phyloP scores from a whole-genome alignment of 2,888 invertebrate species.

The Mythimna vitellina region DNA sequence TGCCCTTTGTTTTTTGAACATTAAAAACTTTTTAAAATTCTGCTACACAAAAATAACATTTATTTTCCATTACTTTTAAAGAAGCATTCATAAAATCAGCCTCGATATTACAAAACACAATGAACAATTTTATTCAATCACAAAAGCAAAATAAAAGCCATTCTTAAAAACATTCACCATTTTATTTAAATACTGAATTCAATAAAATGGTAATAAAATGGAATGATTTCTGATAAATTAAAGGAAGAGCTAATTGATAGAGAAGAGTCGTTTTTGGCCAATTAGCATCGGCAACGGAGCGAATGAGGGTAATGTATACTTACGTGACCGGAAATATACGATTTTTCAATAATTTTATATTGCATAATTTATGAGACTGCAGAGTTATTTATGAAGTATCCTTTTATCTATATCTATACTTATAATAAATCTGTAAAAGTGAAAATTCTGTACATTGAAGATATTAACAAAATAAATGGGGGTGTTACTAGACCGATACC shows the following conservation, averaged over 20 bases:
- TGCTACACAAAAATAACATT: background rate
- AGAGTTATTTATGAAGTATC: background rate
- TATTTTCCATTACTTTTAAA: conserved; percentile 8
- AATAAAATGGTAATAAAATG: conserved; percentile 19
- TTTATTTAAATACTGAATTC: conserved; percentile 9
- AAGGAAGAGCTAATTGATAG: conserved; percentile 41
- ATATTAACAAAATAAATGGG: too few species aligned
- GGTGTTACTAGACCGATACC: too few species aligned
- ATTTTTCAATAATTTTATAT: conserved; percentile 14
- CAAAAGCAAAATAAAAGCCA: background rate
- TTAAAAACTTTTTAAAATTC: background rate
- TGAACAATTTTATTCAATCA: background rate
- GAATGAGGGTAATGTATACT: conserved; percentile 31
- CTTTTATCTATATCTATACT: background rate
- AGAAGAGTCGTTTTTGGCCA: conserved; percentile 28
- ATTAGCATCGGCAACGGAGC: conserved; percentile 26
- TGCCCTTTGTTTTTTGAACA: background rate
- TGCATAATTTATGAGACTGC: conserved; percentile 1
- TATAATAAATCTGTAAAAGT: too few species aligned
- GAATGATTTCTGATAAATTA: conserved; percentile 43
- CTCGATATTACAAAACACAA: conserved; percentile 30
- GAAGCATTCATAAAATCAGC: conserved; percentile 14
- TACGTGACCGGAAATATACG: conserved; percentile 47
- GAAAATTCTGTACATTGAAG: too few species aligned
- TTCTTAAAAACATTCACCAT: background rate